Base-by-base conservation (phyloP, 2,888 invertebrate species). In the Lasioglossum marginatum region DNA sequence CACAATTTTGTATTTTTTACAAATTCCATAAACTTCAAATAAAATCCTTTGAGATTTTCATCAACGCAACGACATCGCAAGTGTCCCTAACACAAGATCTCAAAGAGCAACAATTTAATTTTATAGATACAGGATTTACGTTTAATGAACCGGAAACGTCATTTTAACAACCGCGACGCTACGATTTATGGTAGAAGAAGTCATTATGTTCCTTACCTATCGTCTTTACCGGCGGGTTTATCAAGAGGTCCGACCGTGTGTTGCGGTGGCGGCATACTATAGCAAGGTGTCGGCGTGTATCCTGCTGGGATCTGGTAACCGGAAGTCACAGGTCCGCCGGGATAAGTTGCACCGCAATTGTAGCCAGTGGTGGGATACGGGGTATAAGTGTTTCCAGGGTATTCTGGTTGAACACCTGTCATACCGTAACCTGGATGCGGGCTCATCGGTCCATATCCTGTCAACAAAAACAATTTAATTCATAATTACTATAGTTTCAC, bases 401-500 rank as follows among this genome's bases (percentile, higher is more conserved):
- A 98, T 95, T 98, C 98, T 60, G 97, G 97, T 94, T 97, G 97
- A 75, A 97, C 97, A 45, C 97, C 97, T 81, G 95, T 96, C 96
- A 98, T 97, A 0, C 97, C 98, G 94, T 98, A 98, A 12, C 98
- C 97, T 6, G 97, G 98, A 95, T 98, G 98, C 19, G 98, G 98
- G 95, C 98, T 98, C 95, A 97, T 97, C 45, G 97, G 97, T 52
- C 97, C 97, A 94, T 98, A 98, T 87, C 98, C 98, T 98, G 73
- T 19, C 48, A 82, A 68, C 23, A 23, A 70, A 68, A 77, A 77
- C 71, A 10, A 79, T 76, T 75, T 60, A 40, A 19, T 57, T 40
- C 14, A 5, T 31, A n/a, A 80, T 60, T 4, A 48, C n/a, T 16
- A 27, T 27, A 60, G 16, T 5, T 31, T 63, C 5, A 57, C 4